These are phyloP conservation scores for Cantharis lateralis DNA, from an alignment of 2,888 invertebrate genomes.

Conservation along the genomic window DNA sequence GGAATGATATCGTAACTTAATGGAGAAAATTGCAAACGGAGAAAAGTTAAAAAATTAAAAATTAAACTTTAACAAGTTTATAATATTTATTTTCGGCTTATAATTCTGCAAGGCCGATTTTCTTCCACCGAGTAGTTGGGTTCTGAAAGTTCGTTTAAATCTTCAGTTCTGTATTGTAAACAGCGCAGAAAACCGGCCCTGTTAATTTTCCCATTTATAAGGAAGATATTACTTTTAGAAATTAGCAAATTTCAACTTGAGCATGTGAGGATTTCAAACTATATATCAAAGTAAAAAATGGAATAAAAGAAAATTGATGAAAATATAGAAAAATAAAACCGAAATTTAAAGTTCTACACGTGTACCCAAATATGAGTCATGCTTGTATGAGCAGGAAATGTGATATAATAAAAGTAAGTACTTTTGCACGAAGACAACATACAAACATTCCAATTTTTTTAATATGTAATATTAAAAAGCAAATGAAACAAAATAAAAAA, in stretches of 20 bases:
- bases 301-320: constrained; percentile 1
- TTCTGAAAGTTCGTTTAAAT: neutral
- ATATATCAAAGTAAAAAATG: neutral
- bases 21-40: too few species aligned
- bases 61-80: too few species aligned
- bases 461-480: neutral
- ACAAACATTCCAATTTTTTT: neutral
- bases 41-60: too few species aligned
- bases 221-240: too few species aligned
- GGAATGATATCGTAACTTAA: too few species aligned
- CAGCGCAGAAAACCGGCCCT: neutral
- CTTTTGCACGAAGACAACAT: neutral
- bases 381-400: constrained; percentile 12
- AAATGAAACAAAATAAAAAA: neutral
- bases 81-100: too few species aligned
- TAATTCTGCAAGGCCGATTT: too few species aligned
- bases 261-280: neutral
- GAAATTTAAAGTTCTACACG: constrained; percentile 7
- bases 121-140: neutral
- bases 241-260: neutral
- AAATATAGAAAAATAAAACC: constrained; percentile 5
- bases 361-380: constrained; percentile 9
- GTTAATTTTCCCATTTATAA: neutral
- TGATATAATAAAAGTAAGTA: constrained; percentile 9
- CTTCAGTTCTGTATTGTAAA: neutral